These are phyloP conservation scores for Marronus borbonicus DNA, from an alignment of 2,888 invertebrate species.

Conservation along the genomic window DNA sequence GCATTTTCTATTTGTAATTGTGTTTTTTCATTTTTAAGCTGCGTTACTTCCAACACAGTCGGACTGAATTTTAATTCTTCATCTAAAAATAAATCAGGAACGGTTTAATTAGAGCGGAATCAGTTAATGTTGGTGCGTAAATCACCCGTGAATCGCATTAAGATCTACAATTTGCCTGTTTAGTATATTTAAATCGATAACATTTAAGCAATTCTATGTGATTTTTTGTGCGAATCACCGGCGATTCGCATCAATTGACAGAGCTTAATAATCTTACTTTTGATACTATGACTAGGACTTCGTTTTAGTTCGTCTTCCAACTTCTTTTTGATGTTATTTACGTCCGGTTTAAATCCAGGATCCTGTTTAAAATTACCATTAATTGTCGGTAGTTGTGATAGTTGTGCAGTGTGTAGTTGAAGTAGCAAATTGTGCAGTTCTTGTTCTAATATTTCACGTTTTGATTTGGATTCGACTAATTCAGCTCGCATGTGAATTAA, in stretches of 20 bases:
- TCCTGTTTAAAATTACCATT: constrained; percentile 66
- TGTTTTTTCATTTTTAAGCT: constrained; percentile 73
- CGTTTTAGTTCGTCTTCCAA: constrained; percentile 68
- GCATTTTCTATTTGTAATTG: constrained; percentile 80
- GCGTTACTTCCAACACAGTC: constrained; percentile 67
- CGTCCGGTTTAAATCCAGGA: constrained; percentile 67
- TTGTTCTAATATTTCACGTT: constrained; percentile 74
- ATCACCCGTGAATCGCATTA: no score
- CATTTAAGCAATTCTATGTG: no score
- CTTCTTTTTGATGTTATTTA: constrained; percentile 69
- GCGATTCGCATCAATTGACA: no score
- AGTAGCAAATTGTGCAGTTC: constrained; percentile 77
- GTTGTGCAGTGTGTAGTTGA: constrained; percentile 76
- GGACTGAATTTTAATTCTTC: constrained; percentile 68
- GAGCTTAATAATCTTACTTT: constrained; percentile 56
- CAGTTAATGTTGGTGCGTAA: not conserved
- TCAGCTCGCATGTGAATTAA: constrained; percentile 83
- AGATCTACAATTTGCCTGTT: no score
- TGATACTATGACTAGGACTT: constrained; percentile 67
- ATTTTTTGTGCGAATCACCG: constrained; percentile 10
- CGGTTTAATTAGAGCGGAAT: not conserved
- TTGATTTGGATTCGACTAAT: constrained; percentile 79
- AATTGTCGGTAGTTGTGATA: constrained; percentile 71
- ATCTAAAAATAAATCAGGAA: constrained; percentile 57
- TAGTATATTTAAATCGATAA: no score